Conservation (phyloP, 2,888 invertebrate genomes). For the Ennomos fuscantarius region DNA sequence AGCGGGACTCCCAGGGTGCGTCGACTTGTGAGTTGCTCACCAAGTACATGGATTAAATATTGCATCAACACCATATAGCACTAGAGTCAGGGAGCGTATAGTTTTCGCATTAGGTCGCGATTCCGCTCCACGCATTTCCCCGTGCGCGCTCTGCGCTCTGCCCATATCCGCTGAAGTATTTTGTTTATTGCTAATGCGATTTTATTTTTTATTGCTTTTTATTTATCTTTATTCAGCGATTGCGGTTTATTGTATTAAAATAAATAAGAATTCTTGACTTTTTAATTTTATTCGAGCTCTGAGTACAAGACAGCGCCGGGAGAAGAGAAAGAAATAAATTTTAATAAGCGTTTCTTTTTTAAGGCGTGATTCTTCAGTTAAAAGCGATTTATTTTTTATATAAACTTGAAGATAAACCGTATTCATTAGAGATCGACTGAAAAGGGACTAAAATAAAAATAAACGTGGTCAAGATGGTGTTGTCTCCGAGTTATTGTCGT, state of each 20-base stretch:
- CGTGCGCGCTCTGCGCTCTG: conserved; percentile 74
- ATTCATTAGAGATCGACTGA: conserved; percentile 85
- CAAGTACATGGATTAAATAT: no score
- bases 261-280: conserved; percentile 85
- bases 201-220: conserved; percentile 85
- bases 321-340: conserved; percentile 84
- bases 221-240: conserved; percentile 86
- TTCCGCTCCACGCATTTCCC: conserved; percentile 64
- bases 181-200: conserved; percentile 86
- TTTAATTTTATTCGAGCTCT: conserved; percentile 83
- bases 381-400: conserved; percentile 85
- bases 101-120: conserved; percentile 20
- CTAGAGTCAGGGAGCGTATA: background rate
- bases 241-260: conserved; percentile 86
- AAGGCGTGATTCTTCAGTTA: conserved; percentile 85
- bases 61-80: no score
- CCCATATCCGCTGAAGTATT: conserved; percentile 85
- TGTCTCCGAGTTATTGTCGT: conserved; percentile 81
- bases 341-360: conserved; percentile 85
- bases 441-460: conserved; percentile 82
- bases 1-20: no score
- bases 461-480: conserved; percentile 79
- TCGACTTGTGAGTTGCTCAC: no score
- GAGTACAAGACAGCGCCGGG: conserved; percentile 83
- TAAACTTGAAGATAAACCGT: conserved; percentile 83